phyloP scores from a whole-genome alignment of 2,113 vertebrate species.

The Progne subis region DNA sequence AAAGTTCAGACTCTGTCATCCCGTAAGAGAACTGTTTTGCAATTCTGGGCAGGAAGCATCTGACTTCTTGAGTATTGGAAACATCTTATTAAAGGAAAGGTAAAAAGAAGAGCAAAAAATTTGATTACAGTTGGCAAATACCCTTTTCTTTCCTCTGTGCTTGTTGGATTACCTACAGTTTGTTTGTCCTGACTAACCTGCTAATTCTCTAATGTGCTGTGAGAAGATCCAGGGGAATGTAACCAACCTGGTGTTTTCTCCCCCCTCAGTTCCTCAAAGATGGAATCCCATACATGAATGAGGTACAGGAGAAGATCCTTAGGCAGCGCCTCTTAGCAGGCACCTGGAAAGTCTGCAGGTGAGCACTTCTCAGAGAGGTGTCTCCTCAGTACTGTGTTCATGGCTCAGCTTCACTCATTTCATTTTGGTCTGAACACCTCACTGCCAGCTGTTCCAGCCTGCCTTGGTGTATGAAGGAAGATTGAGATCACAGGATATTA shows the following conservation, averaged over 20 bases:
- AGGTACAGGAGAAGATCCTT: conserved; percentile 72
- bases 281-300: conserved; percentile 79
- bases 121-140: neutral
- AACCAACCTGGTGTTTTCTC: neutral
- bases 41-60: neutral
- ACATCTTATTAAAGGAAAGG: neutral
- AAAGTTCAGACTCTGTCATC: neutral
- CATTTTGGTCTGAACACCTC: neutral
- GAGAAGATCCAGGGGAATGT: neutral
- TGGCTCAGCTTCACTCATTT: neutral
- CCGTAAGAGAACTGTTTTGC: neutral
- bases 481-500: neutral
- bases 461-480: neutral
- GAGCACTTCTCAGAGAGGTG: neutral
- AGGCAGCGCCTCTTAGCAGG: conserved; percentile 45
- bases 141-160: neutral
- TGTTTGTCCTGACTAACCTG: neutral
- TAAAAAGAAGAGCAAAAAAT: neutral
- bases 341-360: conserved; percentile 69
- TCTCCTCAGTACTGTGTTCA: neutral
- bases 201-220: neutral
- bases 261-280: conserved; percentile 74
- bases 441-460: neutral
- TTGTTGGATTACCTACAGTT: neutral
- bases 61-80: neutral